Conservation (phyloP, 2,797 vertebrate species). For the Petrocephalus sullivani region DNA sequence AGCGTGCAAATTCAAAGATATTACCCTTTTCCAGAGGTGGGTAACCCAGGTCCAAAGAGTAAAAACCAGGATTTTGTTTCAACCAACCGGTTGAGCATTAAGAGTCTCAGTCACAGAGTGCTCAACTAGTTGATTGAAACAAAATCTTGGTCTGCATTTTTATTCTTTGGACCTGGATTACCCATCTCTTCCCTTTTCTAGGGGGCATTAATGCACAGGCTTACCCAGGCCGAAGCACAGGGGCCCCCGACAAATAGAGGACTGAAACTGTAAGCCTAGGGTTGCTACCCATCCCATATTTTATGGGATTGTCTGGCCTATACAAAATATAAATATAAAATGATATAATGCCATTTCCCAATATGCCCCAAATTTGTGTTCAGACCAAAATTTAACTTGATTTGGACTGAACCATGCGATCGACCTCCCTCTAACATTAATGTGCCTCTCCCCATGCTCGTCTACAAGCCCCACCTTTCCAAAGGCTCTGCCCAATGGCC, state of each 20-base stretch:
- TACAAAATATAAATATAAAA: not conserved
- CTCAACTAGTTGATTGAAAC: no score
- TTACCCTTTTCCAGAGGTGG: not conserved
- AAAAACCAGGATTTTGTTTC: no score
- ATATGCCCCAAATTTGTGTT: not conserved
- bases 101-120: no score
- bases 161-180: no score
- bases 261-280: not conserved
- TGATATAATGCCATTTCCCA: no score
- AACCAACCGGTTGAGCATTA: no score
- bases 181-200: not conserved
- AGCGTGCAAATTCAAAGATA: not conserved
- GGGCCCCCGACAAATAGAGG: not conserved
- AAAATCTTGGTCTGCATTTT: no score
- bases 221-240: not conserved
- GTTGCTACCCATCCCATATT: not conserved
- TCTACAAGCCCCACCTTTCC: not conserved
- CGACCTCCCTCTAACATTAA: not conserved
- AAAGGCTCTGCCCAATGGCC: not conserved
- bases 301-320: not conserved
- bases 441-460: not conserved
- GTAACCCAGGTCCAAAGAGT: no score
- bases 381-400: not conserved
- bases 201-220: not conserved
- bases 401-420: not conserved